Conservation (phyloP, 35 echinoderm and acorn worm species). For the Apostichopus parvimensis region DNA sequence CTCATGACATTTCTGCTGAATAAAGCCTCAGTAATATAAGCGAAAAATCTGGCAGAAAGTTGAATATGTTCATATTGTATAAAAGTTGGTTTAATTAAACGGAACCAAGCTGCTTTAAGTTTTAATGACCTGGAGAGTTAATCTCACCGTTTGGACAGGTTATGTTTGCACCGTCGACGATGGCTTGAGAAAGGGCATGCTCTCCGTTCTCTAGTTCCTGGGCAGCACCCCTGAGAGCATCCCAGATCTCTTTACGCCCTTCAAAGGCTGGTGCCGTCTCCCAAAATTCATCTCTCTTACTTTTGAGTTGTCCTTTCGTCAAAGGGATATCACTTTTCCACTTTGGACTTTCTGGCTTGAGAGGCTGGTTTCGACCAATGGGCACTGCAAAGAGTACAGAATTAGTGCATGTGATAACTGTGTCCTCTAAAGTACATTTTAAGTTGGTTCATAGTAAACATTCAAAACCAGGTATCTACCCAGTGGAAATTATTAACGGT, state of each 20-base stretch:
- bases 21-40: no score
- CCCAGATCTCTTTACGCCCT: conserved; percentile 96
- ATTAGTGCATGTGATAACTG: no score
- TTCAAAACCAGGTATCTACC: no score
- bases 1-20: no score
- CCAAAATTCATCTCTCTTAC: conserved; percentile 97
- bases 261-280: conserved; percentile 90
- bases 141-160: conserved; percentile 96
- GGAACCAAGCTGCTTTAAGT: no score
- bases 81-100: no score
- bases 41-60: no score
- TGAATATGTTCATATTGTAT: no score
- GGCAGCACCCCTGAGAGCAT: conserved; percentile 82
- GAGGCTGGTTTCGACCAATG: conserved; percentile 91
- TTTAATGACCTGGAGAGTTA: no score
- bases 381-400: conserved; percentile 68
- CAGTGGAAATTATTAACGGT: no score
- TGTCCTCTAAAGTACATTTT: no score
- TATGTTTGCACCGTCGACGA: conserved; percentile 96
- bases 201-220: conserved; percentile 85
- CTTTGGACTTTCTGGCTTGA: conserved; percentile 91
- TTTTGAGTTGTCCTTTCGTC: conserved; percentile 88
- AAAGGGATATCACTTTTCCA: conserved; percentile 96
- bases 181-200: conserved; percentile 86
- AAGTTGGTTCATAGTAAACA: no score